These are phyloP conservation scores for Megaceryle alcyon DNA, from an alignment of 2,797 vertebrate genomes.

Conservation along the genomic window DNA sequence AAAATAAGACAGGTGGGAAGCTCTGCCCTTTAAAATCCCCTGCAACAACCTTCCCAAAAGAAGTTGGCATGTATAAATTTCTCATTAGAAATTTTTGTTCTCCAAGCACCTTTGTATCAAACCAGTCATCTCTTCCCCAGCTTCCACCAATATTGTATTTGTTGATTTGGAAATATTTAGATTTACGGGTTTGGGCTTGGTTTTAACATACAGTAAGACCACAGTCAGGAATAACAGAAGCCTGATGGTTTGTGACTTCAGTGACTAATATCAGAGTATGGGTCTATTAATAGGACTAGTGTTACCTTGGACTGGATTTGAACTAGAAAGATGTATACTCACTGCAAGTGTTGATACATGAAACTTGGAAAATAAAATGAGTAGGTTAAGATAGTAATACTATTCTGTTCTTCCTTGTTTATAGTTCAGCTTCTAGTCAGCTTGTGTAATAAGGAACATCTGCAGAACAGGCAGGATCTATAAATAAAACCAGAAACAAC, in stretches of 20 bases:
- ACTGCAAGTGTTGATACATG: background rate
- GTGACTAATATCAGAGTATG: background rate
- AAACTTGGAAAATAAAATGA: background rate
- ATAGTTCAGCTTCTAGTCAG: slow-evolving; percentile 18
- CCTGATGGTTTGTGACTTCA: background rate
- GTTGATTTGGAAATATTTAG: background rate
- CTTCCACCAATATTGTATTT: background rate
- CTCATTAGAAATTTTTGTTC: background rate
- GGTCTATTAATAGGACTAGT: background rate
- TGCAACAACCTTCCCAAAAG: background rate
- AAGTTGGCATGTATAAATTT: background rate
- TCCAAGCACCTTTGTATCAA: background rate
- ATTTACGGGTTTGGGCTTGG: background rate
- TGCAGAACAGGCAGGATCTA: slow-evolving; percentile 57
- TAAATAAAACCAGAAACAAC: slow-evolving; percentile 76
- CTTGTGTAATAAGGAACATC: slow-evolving; percentile 36
- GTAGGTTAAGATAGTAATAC: background rate
- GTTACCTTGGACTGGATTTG: background rate
- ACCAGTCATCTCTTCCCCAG: background rate
- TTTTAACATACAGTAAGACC: background rate
- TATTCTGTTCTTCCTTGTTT: slow-evolving; percentile 11
- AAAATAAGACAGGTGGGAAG: background rate
- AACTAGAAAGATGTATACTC: background rate
- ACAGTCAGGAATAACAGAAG: background rate
- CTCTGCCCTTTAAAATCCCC: background rate